Base-by-base conservation (phyloP, 2,888 invertebrate species). In the Metellina segmentata region DNA sequence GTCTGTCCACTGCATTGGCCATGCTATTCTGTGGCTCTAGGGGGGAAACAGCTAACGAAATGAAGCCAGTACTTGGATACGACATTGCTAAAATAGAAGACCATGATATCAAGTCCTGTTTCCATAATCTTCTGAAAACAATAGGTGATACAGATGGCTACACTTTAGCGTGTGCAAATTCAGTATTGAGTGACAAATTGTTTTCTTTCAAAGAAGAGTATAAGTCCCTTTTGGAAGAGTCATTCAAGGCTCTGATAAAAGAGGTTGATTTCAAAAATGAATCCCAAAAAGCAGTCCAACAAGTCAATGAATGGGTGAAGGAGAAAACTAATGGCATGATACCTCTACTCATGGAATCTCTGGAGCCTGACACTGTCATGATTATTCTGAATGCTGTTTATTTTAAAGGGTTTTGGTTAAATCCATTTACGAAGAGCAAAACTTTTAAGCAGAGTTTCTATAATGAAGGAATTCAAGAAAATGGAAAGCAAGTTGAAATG, bases 261-360 rank as follows among this genome's bases (percentile, higher is more conserved):
- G 91, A 83, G 70, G 91, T 91, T 4, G 83, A 93, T 78, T 93
- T 93, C 51, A 19, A 6, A 13, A 74, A 69, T 34, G 91, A 91
- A 49, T 77, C 5, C 48, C n/a, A 2, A 20, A n/a, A 77, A 20
- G 83, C 85, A 0, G 94, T 95, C n/a, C 94, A 95, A 8, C 95
- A 94, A 0, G 98, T 99, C 77, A 99, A 99, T 94, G 94, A 95
- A 53, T 98, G 98, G 97, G 97, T 98, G 72, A 96, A 97, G 94
- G 95, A 96, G 7, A 96, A 97, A 94, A 99, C 99, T 0, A 96
- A 97, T 89, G 53, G 78, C 19, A 92, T 87, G 85, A 90, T 93
- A n/a, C 85, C 90, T 8, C 61, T 82, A n/a, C 61, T 93, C 11
- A 6, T 93, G 49, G 85, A 93, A 7, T 51, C 70, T 0, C 77